These are phyloP conservation scores for Leptura quadrifasciata DNA, from an alignment of 2,888 invertebrate species.

Conservation along the genomic window DNA sequence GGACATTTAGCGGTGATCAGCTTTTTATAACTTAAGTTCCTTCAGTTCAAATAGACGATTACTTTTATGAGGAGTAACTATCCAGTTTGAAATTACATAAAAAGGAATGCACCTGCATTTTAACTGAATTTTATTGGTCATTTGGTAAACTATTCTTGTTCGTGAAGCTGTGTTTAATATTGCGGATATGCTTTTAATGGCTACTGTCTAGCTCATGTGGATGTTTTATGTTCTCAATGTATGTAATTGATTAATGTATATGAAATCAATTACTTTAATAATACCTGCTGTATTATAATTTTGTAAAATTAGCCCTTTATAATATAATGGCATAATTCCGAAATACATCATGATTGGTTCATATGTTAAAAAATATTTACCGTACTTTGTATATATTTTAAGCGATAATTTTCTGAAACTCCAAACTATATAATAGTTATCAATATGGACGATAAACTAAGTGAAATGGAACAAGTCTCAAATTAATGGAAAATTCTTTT, in stretches of 20 bases:
- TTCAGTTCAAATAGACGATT: conserved; percentile 9
- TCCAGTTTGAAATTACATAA: background rate
- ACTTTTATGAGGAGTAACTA: conserved; percentile 14
- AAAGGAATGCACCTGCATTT: background rate
- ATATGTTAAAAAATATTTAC: too few relatives aligned
- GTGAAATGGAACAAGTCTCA: too few relatives aligned
- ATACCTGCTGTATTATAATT: background rate
- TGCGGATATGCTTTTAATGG: background rate
- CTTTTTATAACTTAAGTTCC: conserved; percentile 23
- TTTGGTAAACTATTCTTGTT: background rate
- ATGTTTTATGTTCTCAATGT: background rate
- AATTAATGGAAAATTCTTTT: too few relatives aligned
- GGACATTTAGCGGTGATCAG: conserved; percentile 6
- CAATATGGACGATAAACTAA: too few relatives aligned
- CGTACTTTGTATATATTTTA: too few relatives aligned
- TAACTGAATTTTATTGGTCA: conserved; percentile 1
- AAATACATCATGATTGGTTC: too few relatives aligned
- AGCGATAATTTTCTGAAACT: too few relatives aligned
- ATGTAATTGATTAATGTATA: background rate
- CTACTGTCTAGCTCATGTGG: background rate
- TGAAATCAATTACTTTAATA: background rate
- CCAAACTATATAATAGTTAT: too few relatives aligned
- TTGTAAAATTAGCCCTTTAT: too few relatives aligned
- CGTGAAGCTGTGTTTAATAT: background rate
- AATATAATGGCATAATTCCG: too few relatives aligned